These are phyloP conservation scores for Polydrusus pterygomalis DNA, from an alignment of 2,888 invertebrate genomes.

Conservation along the genomic window DNA sequence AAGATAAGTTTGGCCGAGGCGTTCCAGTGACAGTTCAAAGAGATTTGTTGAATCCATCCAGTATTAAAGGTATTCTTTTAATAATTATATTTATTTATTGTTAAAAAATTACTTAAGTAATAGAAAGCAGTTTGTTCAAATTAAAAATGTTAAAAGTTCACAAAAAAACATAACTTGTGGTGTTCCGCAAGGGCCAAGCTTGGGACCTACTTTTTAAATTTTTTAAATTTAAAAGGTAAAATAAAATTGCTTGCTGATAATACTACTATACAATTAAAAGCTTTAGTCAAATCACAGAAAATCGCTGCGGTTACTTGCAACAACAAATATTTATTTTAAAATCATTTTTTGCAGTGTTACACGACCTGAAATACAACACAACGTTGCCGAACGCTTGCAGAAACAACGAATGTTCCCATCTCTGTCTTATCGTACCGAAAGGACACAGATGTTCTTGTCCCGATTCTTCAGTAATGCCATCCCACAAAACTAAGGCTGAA, in stretches of 20 bases:
- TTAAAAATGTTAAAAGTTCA: too few species aligned
- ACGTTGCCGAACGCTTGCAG: conserved; percentile 81
- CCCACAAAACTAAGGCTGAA: conserved; percentile 75
- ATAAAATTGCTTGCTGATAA: too few species aligned
- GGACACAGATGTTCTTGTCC: conserved; percentile 95
- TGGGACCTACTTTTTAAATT: too few species aligned
- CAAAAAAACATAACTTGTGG: too few species aligned
- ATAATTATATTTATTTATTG: too few species aligned
- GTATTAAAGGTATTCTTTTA: conserved; percentile 80
- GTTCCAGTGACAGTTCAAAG: conserved; percentile 88
- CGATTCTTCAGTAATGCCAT: conserved; percentile 76
- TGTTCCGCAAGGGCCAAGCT: too few species aligned
- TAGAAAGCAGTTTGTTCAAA: too few species aligned
- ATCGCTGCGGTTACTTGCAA: too few species aligned
- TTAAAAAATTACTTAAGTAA: too few species aligned
- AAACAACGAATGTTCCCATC: conserved; percentile 88
- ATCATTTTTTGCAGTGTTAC: conserved; percentile 78
- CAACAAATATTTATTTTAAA: background rate
- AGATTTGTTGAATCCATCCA: conserved; percentile 89
- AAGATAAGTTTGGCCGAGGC: conserved; percentile 98
- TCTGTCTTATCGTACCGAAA: conserved; percentile 92
- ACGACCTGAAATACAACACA: conserved; percentile 88
- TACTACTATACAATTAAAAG: too few species aligned
- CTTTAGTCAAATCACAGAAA: too few species aligned
- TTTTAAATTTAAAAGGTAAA: too few species aligned